Evolutionary conservation across 2,797 vertebrate genomes (phyloP).

Genomic region (Simalia tracyae): DNA sequence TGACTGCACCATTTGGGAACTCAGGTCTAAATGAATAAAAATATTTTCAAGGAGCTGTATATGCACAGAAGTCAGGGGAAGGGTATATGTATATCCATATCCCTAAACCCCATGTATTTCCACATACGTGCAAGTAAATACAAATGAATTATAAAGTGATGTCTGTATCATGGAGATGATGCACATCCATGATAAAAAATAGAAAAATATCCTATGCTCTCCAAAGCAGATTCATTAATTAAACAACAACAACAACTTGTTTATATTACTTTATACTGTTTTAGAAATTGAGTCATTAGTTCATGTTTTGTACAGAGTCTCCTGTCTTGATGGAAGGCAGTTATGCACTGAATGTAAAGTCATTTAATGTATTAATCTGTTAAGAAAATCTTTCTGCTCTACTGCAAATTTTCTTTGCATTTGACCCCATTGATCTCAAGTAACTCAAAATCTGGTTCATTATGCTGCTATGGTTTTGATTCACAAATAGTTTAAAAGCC

Average conservation of each 20-base stretch:
- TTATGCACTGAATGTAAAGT: conserved; percentile 4
- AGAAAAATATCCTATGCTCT: neutral
- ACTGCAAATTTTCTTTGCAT: neutral
- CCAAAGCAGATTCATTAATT: conserved; percentile 22
- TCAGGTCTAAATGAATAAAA: neutral
- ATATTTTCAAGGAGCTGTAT: neutral
- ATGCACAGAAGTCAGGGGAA: neutral
- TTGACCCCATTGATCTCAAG: conserved; percentile 16
- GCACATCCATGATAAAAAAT: conserved; percentile 10
- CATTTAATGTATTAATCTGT: conserved; percentile 19
- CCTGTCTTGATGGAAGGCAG: conserved; percentile 8
- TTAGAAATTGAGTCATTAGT: neutral
- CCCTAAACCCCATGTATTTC: neutral
- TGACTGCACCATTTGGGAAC: neutral
- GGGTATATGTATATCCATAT: neutral
- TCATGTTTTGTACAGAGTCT: neutral
- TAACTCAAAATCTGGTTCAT: conserved; percentile 14
- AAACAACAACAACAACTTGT: neutral
- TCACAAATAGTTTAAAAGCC: conserved; percentile 28
- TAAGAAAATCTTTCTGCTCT: conserved; percentile 28
- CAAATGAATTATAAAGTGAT: neutral
- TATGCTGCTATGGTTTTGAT: conserved; percentile 19
- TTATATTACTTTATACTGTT: neutral
- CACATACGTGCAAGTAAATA: neutral
- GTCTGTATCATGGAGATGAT: neutral